Conservation (phyloP, 2,113 vertebrate species). For the Natator depressus region DNA sequence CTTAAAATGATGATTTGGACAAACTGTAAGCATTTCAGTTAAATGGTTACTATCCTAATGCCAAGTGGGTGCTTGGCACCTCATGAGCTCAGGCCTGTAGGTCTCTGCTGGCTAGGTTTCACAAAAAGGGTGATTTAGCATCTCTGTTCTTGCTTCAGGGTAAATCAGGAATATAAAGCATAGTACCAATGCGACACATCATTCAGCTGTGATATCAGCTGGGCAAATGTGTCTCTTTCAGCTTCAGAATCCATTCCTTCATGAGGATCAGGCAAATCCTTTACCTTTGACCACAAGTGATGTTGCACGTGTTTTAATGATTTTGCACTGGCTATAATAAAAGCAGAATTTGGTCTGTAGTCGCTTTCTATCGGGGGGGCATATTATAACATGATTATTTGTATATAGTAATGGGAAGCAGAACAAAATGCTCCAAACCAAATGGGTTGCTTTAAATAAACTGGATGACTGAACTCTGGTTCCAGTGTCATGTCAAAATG, state of each 20-base stretch:
- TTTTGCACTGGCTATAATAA: not conserved
- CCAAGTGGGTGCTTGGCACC: not conserved
- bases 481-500: no score
- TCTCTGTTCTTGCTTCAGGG: not conserved
- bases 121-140: not conserved
- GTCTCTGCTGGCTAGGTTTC: not conserved
- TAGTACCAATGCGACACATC: not conserved
- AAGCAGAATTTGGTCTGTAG: no score
- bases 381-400: not conserved
- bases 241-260: not conserved
- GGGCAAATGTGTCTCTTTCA: not conserved
- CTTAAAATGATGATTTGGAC: no score
- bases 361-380: no score
- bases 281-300: not conserved
- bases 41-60: not conserved
- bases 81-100: not conserved
- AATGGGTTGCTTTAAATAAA: not conserved
- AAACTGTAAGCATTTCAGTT: no score
- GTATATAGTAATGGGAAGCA: not conserved
- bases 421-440: not conserved
- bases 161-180: not conserved
- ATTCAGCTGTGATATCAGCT: not conserved
- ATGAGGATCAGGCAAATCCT: not conserved
- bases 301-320: no score
- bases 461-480: no score